Conservation (phyloP, 2,888 invertebrate species). For the Ectemnius lituratus region DNA sequence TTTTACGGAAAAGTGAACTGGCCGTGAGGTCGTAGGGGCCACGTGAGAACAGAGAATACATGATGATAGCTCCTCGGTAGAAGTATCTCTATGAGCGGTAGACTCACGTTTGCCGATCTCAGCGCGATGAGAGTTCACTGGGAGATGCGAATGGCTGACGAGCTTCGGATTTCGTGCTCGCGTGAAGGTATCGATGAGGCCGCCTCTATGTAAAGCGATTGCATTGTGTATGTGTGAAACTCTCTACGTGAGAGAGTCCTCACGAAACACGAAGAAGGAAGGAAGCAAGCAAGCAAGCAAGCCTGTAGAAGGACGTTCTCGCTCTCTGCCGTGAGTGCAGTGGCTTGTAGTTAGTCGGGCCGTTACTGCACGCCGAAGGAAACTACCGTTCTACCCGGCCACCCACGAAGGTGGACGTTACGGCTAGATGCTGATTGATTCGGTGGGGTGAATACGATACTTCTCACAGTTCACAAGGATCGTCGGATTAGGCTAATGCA, state of each 20-base stretch:
- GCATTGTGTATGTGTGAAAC: not conserved
- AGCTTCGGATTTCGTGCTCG: not conserved
- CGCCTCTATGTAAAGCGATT: constrained; percentile 21
- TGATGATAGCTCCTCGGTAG: too few species aligned
- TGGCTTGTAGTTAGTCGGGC: constrained; percentile 46
- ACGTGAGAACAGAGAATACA: too few species aligned
- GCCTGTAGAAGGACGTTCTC: not conserved
- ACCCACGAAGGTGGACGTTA: constrained; percentile 58
- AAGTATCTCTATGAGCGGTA: too few species aligned
- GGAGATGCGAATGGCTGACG: not conserved
- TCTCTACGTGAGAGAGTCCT: too few species aligned
- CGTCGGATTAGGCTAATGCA: constrained; percentile 64
- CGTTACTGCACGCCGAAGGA: constrained; percentile 39
- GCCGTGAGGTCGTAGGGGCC: not conserved
- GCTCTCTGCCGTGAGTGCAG: not conserved
- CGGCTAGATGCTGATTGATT: constrained; percentile 60
- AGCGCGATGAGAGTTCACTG: too few species aligned
- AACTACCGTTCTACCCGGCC: constrained; percentile 52
- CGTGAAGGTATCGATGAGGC: not conserved
- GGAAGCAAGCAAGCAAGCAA: too few species aligned
- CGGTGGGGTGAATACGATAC: constrained; percentile 73
- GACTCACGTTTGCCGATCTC: not conserved
- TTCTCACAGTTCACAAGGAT: constrained; percentile 61
- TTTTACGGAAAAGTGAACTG: constrained; percentile 7
- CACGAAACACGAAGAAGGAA: not conserved